Evolutionary conservation across 2,797 vertebrate genomes (phyloP), one percentile per base, ranked within the genome.

Genomic region (Characodon lateralis): DNA sequence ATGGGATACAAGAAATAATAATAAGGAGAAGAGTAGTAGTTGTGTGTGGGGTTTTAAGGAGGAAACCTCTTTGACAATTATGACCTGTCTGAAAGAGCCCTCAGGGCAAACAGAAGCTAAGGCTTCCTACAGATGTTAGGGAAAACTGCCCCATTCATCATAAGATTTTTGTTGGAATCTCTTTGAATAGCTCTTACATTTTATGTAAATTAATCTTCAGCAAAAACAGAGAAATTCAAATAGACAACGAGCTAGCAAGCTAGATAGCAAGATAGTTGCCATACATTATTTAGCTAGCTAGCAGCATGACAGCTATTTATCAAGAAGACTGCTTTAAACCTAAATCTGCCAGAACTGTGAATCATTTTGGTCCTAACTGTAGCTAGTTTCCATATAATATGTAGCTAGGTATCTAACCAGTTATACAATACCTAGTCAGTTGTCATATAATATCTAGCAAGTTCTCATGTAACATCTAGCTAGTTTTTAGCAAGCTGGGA

Each of bases 81-180:
- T 91, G 92, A 93, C 90, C 89, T 89, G 87, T 86, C 85, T 89
- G 3, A 46, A 50, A 78, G 50, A 85, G 68, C 85, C 87, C 91
- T 79, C 71, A 68, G 12, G 90, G 82, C 85, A 80, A 81, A 82
- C 78, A 88, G 73, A 88, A 78, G 82, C 68, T 55, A 10, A 89
- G 85, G 87, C 87, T 88, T 88, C 90, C 31, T 43, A 90, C 93
- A 94, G 93, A 92, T 92, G 93, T 91, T 90, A 58, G 48, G 68
- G 79, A 86, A 92, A 91, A 89, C 66, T 72, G 79, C 66, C 71
- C 81, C 85, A 94, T 94, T 93, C 87, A 92, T 92, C 89, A 92
- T 63, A 76, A 55, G 85, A 78, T 70, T 85, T 82, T 83, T 56
- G 78, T 70, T 74, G 84, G 91, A 89, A 90, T 89, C 76, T 89